phyloP scores from a whole-genome alignment of 2,113 vertebrate genomes.

The Siniperca chuatsi region DNA sequence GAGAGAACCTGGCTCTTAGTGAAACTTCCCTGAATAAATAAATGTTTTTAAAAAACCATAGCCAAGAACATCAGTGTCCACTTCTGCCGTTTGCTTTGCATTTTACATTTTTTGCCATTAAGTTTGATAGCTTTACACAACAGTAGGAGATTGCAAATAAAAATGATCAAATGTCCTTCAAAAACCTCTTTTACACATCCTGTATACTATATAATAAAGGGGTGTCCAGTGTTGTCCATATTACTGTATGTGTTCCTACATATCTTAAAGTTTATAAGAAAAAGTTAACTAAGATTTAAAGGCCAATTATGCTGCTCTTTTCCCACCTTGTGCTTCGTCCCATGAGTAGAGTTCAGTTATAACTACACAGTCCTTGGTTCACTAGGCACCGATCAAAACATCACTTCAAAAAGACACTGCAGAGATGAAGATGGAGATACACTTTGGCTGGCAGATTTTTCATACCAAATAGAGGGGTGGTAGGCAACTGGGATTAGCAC shows the following conservation, averaged over 20 bases:
- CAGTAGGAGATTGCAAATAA: background rate
- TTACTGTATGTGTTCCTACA: background rate
- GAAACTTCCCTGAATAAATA: background rate
- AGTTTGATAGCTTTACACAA: background rate
- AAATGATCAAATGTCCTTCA: background rate
- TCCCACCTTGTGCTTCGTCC: slow-evolving; percentile 47
- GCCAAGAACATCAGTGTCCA: background rate
- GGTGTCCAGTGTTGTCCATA: background rate
- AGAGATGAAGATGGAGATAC: slow-evolving; percentile 56
- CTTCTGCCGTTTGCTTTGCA: background rate
- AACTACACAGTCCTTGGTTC: slow-evolving; percentile 58
- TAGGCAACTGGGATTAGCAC: slow-evolving; percentile 74
- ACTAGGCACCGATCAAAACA: slow-evolving; percentile 75
- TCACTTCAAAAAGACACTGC: slow-evolving; percentile 64
- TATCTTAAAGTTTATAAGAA: background rate
- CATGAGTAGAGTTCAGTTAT: slow-evolving; percentile 62
- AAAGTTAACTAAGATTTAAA: slow-evolving; percentile 24
- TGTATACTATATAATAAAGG: background rate
- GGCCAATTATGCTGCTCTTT: slow-evolving; percentile 37
- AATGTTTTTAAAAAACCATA: background rate
- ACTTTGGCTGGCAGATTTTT: slow-evolving; percentile 60
- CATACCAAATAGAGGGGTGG: slow-evolving; percentile 45
- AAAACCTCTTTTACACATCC: background rate
- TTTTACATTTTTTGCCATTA: background rate
- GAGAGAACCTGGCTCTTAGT: background rate